Evolutionary conservation across 2,888 invertebrate genomes (phyloP).

Genomic region (Mallateleia sp.): DNA sequence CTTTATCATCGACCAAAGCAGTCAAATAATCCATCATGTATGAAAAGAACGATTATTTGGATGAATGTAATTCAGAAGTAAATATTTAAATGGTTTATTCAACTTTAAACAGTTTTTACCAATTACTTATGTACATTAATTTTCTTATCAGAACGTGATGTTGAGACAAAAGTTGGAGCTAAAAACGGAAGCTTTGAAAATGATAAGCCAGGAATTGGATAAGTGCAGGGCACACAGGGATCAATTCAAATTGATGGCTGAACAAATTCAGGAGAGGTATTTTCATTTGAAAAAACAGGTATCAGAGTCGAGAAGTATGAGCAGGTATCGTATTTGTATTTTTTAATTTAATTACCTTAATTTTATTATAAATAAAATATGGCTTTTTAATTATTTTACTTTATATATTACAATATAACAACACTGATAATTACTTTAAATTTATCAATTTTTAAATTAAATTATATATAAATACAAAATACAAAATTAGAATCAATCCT

Average conservation of each 20-base stretch:
- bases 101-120: too few relatives aligned
- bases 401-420: too few relatives aligned
- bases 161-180: slow-evolving; percentile 92
- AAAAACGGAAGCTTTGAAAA: slow-evolving; percentile 95
- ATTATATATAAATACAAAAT: too few relatives aligned
- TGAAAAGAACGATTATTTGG: slow-evolving; percentile 44
- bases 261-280: slow-evolving; percentile 92
- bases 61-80: slow-evolving; percentile 61
- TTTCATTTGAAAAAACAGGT: slow-evolving; percentile 90
- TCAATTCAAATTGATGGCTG: slow-evolving; percentile 95
- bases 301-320: slow-evolving; percentile 79
- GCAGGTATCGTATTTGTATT: too few relatives aligned
- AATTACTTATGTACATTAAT: not conserved
- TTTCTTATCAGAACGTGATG: slow-evolving; percentile 74
- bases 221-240: slow-evolving; percentile 95
- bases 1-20: too few relatives aligned
- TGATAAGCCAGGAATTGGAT: slow-evolving; percentile 94
- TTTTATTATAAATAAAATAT: too few relatives aligned
- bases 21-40: slow-evolving; percentile 23
- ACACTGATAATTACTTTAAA: too few relatives aligned
- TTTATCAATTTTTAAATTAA: too few relatives aligned
- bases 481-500: too few relatives aligned
- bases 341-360: too few relatives aligned
- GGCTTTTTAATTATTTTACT: too few relatives aligned
- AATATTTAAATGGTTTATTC: too few relatives aligned